phyloP scores from a whole-genome alignment of 2,797 vertebrate species.

The Austrolebias charrua region DNA sequence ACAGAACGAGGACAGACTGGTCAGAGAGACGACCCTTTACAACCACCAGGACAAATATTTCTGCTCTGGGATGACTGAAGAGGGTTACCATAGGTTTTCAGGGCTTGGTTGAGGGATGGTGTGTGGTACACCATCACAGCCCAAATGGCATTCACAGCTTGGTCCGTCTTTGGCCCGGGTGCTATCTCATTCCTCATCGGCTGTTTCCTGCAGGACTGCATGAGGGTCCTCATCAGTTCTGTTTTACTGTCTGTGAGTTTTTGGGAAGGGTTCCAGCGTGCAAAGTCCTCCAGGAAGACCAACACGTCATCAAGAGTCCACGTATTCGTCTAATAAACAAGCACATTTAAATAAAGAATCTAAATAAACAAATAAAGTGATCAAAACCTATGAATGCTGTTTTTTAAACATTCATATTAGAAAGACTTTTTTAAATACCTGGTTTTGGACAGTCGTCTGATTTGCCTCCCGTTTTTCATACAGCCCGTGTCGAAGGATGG shows the following conservation, averaged over 20 bases:
- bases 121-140: conserved; percentile 96
- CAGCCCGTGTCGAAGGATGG: conserved; percentile 90
- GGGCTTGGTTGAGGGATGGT: conserved; percentile 87
- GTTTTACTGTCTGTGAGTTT: conserved; percentile 82
- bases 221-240: conserved; percentile 88
- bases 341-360: too few relatives aligned
- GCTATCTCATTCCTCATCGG: conserved; percentile 88
- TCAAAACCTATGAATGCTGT: background rate
- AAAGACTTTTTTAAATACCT: conserved; percentile 49
- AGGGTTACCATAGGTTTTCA: conserved; percentile 88
- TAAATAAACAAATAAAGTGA: background rate
- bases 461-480: conserved; percentile 56
- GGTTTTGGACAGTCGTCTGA: conserved; percentile 16
- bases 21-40: background rate
- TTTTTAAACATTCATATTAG: background rate
- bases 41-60: background rate
- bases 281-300: conserved; percentile 89
- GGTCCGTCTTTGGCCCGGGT: conserved; percentile 89
- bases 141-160: conserved; percentile 97
- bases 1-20: background rate
- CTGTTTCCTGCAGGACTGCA: conserved; percentile 89
- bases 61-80: background rate
- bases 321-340: conserved; percentile 48
- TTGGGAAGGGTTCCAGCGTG: conserved; percentile 90
- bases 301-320: conserved; percentile 77